phyloP scores from a whole-genome alignment of 2,797 vertebrate genomes.

The Picus viridis region DNA sequence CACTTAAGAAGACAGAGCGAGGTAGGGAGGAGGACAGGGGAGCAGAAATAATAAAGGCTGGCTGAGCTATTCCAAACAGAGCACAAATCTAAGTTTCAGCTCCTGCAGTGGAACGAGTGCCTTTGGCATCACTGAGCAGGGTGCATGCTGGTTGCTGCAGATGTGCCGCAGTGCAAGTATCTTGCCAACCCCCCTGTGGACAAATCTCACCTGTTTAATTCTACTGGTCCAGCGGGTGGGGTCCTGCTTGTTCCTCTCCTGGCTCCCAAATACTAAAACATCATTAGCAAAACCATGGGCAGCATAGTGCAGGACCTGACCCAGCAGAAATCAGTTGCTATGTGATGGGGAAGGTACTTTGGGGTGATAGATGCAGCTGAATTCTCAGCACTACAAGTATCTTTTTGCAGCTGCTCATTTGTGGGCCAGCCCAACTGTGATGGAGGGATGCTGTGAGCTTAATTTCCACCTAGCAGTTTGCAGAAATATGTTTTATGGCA shows the following conservation, averaged over 20 bases:
- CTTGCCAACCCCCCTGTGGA: background rate
- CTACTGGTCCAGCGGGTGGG: background rate
- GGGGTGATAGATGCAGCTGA: background rate
- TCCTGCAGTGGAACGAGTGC: background rate
- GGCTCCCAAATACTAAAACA: background rate
- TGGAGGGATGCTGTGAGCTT: slow-evolving; percentile 17
- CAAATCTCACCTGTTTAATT: background rate
- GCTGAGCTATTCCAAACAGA: background rate
- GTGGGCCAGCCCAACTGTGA: accelerated
- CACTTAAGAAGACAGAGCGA: background rate
- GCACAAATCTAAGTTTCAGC: background rate
- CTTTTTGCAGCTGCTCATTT: background rate
- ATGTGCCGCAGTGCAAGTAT: background rate
- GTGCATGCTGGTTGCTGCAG: accelerated
- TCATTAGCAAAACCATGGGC: background rate
- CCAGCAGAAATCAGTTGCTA: background rate
- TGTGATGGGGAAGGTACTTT: background rate
- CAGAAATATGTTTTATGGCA: slow-evolving; percentile 34
- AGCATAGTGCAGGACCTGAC: background rate
- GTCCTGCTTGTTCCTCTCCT: background rate
- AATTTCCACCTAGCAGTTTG: background rate
- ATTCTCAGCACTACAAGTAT: background rate
- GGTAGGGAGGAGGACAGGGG: background rate
- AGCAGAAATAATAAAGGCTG: background rate
- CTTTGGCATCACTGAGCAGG: background rate